phyloP scores from a whole-genome alignment of 2,113 vertebrate species.

The Grus americana region DNA sequence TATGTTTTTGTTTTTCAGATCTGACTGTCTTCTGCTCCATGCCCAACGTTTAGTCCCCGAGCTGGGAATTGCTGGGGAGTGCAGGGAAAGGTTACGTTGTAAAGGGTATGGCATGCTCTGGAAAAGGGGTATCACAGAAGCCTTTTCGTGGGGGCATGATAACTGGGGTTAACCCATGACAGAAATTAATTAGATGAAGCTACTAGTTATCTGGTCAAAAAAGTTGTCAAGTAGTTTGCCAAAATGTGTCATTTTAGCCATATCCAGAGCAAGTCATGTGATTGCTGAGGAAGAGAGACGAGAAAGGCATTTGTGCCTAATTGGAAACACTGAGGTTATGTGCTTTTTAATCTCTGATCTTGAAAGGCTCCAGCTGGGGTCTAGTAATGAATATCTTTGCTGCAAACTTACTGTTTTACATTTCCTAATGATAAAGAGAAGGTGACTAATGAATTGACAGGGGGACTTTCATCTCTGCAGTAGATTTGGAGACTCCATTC shows the following conservation, averaged over 20 bases:
- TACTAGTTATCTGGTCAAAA: not conserved
- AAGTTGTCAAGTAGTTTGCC: not conserved
- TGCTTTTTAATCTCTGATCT: not conserved
- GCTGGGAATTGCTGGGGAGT: not conserved
- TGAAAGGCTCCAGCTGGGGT: not conserved
- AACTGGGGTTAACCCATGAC: not conserved
- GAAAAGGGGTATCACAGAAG: not conserved
- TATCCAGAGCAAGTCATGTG: not conserved
- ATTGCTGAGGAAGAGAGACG: not conserved
- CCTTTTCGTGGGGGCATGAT: not conserved
- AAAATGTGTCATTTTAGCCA: not conserved
- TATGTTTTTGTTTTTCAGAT: not conserved
- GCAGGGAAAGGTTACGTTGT: not conserved
- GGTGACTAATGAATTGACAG: not conserved
- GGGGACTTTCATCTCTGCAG: not conserved
- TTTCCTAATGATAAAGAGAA: conserved; percentile 3
- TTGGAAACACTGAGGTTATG: not conserved
- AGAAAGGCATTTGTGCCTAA: not conserved
- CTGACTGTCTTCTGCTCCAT: not conserved
- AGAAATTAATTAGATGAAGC: not conserved
- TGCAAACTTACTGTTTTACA: not conserved
- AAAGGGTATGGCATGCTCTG: not conserved
- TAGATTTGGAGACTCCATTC: not conserved
- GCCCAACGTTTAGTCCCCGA: not conserved
- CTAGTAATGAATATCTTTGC: not conserved